Percentiles rank a stretch among this genome's conserved stretches.
Evolutionary conservation across 37 sponge, comb jelly and placozoan genomes (phyloP).

Genomic region (Haliclona indistincta): DNA sequence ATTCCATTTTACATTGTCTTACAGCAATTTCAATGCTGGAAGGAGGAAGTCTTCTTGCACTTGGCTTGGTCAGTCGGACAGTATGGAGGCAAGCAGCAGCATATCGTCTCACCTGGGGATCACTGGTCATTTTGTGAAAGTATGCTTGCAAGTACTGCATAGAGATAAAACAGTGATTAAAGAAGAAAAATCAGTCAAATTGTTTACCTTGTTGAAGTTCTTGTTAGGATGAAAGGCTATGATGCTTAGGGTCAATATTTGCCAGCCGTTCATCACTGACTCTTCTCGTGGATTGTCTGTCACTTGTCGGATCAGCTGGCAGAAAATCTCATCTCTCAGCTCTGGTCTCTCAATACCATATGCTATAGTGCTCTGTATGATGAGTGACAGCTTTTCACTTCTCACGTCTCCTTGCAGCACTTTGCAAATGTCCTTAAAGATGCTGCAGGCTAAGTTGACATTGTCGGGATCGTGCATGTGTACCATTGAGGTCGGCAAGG

Average conservation of each 20-base stretch:
- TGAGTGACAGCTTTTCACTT: slow-evolving; percentile 75
- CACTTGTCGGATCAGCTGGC: slow-evolving; percentile 90
- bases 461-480: slow-evolving; percentile 98
- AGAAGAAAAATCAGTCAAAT: neutral
- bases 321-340: slow-evolving; percentile 93
- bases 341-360: slow-evolving; percentile 92
- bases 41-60: slow-evolving; percentile 75
- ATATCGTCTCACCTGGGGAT: slow-evolving; percentile 48
- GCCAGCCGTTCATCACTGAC: slow-evolving; percentile 73
- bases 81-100: slow-evolving; percentile 72
- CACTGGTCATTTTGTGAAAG: slow-evolving; percentile 43
- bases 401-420: slow-evolving; percentile 79
- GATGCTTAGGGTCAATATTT: slow-evolving; percentile 80
- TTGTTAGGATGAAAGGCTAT: slow-evolving; percentile 91
- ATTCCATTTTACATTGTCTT: slow-evolving; percentile 21
- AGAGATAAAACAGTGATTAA: neutral
- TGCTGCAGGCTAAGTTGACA: slow-evolving; percentile 90
- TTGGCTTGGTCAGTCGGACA: slow-evolving; percentile 73
- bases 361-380: slow-evolving; percentile 91
- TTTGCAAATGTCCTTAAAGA: slow-evolving; percentile 94
- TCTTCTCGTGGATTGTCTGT: slow-evolving; percentile 89
- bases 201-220: slow-evolving; percentile 84
- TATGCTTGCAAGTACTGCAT: slow-evolving; percentile 86
- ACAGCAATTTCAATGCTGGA: slow-evolving; percentile 95
- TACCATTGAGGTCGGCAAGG: slow-evolving; percentile 86